phyloP scores from a whole-genome alignment of 2,113 vertebrate species.

The Conger conger region DNA sequence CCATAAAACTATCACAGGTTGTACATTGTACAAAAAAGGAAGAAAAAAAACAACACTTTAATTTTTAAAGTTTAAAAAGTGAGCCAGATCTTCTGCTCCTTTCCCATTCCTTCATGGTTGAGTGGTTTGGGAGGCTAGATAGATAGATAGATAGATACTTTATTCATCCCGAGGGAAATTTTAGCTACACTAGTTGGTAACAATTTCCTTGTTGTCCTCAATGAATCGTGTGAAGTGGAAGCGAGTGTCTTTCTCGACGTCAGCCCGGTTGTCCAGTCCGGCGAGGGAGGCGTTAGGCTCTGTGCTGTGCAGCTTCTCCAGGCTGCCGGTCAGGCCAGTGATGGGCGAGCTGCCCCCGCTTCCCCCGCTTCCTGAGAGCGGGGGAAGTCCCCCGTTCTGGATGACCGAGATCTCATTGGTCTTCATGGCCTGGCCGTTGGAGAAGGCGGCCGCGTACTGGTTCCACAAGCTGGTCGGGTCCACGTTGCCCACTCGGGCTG shows the following conservation, averaged over 20 bases:
- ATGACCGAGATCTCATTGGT: conserved; percentile 84
- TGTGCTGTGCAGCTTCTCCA: conserved; percentile 76
- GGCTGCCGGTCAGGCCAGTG: conserved; percentile 74
- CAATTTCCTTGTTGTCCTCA: conserved; percentile 83
- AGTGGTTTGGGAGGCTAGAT: conserved; percentile 40
- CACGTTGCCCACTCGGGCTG: conserved; percentile 66
- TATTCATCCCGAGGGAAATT: no score
- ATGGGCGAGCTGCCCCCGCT: conserved; percentile 76
- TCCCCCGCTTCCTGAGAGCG: conserved; percentile 71
- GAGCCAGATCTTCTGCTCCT: conserved; percentile 63
- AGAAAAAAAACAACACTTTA: conserved; percentile 75
- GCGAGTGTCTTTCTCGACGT: conserved; percentile 74
- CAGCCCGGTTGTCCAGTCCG: conserved; percentile 78
- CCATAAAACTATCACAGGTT: conserved; percentile 96
- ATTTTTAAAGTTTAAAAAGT: conserved; percentile 78
- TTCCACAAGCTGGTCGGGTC: conserved; percentile 81
- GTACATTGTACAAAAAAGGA: conserved; percentile 96
- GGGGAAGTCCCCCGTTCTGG: conserved; percentile 76
- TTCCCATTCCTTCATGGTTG: neutral
- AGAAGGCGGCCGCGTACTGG: conserved; percentile 78
- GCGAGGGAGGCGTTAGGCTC: conserved; percentile 77
- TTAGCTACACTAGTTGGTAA: conserved; percentile 77
- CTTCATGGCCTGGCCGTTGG: conserved; percentile 81
- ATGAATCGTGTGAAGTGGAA: conserved; percentile 76
- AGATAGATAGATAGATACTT: conserved; percentile 9